phyloP scores from a whole-genome alignment of 2,797 vertebrate genomes.

The Necrosyrtes monachus region DNA sequence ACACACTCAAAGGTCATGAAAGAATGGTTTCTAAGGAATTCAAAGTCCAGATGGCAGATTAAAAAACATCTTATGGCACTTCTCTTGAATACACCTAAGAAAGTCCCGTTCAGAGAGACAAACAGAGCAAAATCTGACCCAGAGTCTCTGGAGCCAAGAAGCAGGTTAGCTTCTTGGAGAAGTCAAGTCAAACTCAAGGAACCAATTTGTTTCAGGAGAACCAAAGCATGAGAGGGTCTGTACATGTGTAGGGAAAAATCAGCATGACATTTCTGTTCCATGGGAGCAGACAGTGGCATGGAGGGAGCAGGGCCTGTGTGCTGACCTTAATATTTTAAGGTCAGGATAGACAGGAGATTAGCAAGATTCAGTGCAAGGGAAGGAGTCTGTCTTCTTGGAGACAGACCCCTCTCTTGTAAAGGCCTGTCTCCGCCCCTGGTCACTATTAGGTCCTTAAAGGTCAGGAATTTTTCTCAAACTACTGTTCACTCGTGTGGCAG shows the following conservation, averaged over 20 bases:
- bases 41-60: neutral
- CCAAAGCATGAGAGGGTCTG: neutral
- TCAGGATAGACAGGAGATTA: neutral
- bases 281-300: neutral
- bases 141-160: neutral
- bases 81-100: neutral
- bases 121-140: neutral
- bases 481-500: neutral
- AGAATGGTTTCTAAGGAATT: neutral
- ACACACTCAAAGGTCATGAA: neutral
- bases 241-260: neutral
- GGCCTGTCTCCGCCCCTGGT: neutral
- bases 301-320: neutral
- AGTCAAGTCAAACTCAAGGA: neutral
- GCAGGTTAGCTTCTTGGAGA: neutral
- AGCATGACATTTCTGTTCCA: neutral
- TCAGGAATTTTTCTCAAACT: neutral
- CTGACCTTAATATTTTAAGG: neutral
- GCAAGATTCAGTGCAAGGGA: neutral
- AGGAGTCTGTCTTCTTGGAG: neutral
- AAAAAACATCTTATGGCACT: neutral
- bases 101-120: neutral
- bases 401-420: neutral
- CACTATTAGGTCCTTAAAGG: neutral
- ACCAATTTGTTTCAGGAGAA: neutral